phyloP scores from a whole-genome alignment of 92 coral and sea anemone species.

The Porites cylindrica region DNA sequence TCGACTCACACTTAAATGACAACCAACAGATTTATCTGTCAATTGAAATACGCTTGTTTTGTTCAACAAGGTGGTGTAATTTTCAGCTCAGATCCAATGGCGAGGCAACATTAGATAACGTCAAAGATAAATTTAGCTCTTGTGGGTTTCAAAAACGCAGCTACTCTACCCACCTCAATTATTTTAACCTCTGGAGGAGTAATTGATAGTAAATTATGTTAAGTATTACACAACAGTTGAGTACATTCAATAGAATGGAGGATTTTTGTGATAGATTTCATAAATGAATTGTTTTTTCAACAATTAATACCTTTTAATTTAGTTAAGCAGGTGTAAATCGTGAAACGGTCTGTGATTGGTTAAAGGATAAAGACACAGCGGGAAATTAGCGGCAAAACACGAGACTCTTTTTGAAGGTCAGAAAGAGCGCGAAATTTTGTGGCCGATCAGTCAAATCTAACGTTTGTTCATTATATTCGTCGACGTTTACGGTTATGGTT shows the following conservation, averaged over 20 bases:
- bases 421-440: not conserved
- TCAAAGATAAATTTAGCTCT: slow-evolving; percentile 14
- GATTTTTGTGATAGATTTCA: too few species aligned
- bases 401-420: not conserved
- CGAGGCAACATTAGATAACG: not conserved
- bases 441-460: not conserved
- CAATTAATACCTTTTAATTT: not conserved
- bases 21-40: not conserved
- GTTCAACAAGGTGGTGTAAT: slow-evolving; percentile 32
- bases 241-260: too few species aligned
- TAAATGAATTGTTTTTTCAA: not conserved
- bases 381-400: slow-evolving; percentile 12
- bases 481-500: not conserved
- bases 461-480: not conserved
- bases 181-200: too few species aligned
- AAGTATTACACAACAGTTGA: too few species aligned
- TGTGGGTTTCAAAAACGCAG: not conserved
- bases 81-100: slow-evolving; percentile 18
- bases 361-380: not conserved
- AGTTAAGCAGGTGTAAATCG: not conserved
- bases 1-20: not conserved
- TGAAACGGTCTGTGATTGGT: slow-evolving; percentile 19
- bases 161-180: too few species aligned
- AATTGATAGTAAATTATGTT: too few species aligned
- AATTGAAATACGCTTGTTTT: slow-evolving; percentile 33